phyloP scores from a whole-genome alignment of 2,113 vertebrate species.

The Mus pahari region DNA sequence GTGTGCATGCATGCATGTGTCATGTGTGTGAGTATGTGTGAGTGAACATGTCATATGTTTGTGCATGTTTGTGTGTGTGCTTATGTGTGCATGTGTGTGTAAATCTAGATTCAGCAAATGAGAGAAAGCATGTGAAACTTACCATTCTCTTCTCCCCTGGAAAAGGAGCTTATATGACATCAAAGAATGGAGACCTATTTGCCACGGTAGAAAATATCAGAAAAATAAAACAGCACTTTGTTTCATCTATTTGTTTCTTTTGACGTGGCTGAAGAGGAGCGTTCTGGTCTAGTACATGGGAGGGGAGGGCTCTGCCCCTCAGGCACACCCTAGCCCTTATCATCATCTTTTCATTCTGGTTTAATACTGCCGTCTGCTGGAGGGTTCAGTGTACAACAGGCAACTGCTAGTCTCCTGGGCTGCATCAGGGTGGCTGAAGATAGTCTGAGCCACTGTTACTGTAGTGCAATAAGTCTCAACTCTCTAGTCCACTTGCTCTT shows the following conservation, averaged over 20 bases:
- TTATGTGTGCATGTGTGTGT: not conserved
- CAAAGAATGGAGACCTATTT: conserved; percentile 42
- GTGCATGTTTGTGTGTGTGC: not conserved
- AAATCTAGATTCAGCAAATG: not conserved
- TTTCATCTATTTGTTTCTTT: not conserved
- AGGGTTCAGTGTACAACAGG: not conserved
- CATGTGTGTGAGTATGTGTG: too few species aligned
- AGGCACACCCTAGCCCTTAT: not conserved
- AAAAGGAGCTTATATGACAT: not conserved
- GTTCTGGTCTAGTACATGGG: not conserved
- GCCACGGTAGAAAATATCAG: not conserved
- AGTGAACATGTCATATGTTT: too few species aligned
- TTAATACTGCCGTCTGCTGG: not conserved
- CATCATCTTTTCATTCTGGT: not conserved
- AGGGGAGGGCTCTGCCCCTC: not conserved
- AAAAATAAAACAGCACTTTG: not conserved
- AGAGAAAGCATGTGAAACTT: not conserved
- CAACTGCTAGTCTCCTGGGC: not conserved
- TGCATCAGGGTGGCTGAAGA: not conserved
- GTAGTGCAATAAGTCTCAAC: not conserved
- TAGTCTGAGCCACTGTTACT: not conserved
- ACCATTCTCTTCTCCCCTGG: not conserved
- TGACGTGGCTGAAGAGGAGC: not conserved
- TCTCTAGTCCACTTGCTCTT: conserved; percentile 46
- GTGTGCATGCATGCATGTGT: too few species aligned